Percentiles rank a stretch among this genome's conserved stretches.
Evolutionary conservation across 2,797 vertebrate species (phyloP).

Genomic region (Limnodromus scolopaceus): DNA sequence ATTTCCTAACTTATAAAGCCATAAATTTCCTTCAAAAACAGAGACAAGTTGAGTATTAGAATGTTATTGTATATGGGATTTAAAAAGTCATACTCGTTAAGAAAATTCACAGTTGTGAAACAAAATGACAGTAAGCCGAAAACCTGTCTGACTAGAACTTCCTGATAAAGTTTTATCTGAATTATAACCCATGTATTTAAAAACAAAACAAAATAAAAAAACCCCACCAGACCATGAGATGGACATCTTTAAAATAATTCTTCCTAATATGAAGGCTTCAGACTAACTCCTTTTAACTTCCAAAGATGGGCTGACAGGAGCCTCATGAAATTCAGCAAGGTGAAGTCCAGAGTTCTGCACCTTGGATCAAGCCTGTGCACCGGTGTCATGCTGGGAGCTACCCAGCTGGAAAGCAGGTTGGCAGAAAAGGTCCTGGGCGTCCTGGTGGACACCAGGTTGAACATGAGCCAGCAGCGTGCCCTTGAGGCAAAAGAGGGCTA

Average conservation of each 20-base stretch:
- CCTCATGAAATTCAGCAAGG: not conserved
- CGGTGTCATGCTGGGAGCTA: not conserved
- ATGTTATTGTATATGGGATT: not conserved
- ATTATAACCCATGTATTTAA: not conserved
- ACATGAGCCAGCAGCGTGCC: not conserved
- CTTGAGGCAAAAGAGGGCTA: rapidly evolving
- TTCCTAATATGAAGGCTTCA: not conserved
- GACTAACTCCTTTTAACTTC: not conserved
- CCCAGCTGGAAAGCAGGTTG: not conserved
- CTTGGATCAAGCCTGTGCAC: not conserved
- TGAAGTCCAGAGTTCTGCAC: not conserved
- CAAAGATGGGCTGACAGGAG: not conserved
- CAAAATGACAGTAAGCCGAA: not conserved
- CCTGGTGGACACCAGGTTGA: not conserved
- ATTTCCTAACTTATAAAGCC: not conserved
- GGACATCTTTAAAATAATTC: not conserved
- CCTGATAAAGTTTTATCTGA: not conserved
- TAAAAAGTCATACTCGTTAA: not conserved
- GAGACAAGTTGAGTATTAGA: not conserved
- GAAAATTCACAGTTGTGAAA: not conserved
- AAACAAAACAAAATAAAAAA: not conserved
- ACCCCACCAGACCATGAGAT: not conserved
- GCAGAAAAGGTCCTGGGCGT: not conserved
- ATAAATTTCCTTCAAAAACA: not conserved
- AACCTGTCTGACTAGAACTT: not conserved